Conservation (phyloP, 2,113 vertebrate genomes). For the Gavia stellata region DNA sequence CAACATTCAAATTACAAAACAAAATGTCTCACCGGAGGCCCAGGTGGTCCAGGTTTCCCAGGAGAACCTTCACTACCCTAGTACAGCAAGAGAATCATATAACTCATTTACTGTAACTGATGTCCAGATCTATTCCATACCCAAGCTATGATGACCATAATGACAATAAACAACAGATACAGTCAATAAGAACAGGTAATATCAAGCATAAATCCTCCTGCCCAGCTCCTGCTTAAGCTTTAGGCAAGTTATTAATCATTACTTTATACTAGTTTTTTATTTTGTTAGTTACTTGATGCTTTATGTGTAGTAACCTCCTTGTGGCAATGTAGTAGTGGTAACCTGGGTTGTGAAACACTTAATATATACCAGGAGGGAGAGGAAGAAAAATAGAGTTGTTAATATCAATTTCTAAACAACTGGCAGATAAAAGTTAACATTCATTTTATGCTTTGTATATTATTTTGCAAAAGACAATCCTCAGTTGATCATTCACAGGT, state of each 20-base stretch:
- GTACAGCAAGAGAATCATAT: constrained; percentile 24
- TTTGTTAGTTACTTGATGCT: not conserved
- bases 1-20: not conserved
- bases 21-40: constrained; percentile 76
- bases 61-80: constrained; percentile 88
- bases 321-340: not conserved
- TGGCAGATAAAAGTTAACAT: not conserved
- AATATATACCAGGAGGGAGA: not conserved
- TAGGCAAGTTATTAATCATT: not conserved
- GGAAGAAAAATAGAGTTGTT: not conserved
- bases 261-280: not conserved
- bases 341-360: not conserved
- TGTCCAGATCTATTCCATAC: not conserved
- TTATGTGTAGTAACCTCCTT: not conserved
- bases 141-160: not conserved
- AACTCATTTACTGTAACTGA: not conserved
- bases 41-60: constrained; percentile 84
- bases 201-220: not conserved
- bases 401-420: not conserved
- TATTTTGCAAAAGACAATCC: not conserved
- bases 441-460: not conserved
- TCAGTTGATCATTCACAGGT: not conserved
- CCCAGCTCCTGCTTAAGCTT: not conserved
- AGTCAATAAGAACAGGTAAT: not conserved
- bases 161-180: not conserved